These are phyloP conservation scores for Cyclophora punctaria DNA, from an alignment of 2,888 invertebrate species.

Conservation along the genomic window DNA sequence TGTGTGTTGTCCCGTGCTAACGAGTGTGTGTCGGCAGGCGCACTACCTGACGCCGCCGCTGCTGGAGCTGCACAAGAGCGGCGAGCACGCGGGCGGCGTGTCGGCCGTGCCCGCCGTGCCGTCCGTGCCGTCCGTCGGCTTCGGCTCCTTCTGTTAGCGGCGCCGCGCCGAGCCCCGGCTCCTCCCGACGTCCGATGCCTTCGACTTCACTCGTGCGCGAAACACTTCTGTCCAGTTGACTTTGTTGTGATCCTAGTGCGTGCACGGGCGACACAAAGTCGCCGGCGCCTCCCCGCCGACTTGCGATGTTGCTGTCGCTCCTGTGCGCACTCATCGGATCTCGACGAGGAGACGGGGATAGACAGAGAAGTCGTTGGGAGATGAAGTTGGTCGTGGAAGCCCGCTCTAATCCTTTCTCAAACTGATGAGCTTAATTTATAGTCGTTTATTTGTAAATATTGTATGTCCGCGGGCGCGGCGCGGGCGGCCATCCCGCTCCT, in stretches of 20 bases:
- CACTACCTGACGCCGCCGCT: constrained; percentile 64
- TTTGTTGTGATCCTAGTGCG: background rate
- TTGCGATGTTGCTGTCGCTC: no score
- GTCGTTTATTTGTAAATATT: constrained; percentile 67
- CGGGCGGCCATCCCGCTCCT: background rate
- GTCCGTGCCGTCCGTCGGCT: constrained; percentile 66
- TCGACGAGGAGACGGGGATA: no score
- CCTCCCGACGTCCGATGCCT: background rate
- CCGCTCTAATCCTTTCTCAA: constrained; percentile 44
- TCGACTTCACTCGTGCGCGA: background rate
- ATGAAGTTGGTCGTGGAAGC: no score
- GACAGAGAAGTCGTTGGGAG: no score
- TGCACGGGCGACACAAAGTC: no score
- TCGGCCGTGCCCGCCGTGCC: constrained; percentile 52
- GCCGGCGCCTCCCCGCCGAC: no score
- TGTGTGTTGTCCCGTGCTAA: background rate
- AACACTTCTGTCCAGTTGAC: background rate
- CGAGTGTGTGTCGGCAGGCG: constrained; percentile 30
- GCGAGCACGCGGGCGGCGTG: constrained; percentile 44
- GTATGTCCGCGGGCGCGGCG: constrained; percentile 40
- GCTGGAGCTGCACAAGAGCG: constrained; percentile 63
- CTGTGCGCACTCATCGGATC: no score
- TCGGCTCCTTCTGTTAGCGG: constrained; percentile 69
- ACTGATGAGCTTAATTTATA: constrained; percentile 66
- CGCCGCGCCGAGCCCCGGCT: constrained; percentile 1